Evolutionary conservation across 1,140 invertebrate species (phyloP), one percentile per base, ranked within the genome.

Genomic region (Drosophila melanica): DNA sequence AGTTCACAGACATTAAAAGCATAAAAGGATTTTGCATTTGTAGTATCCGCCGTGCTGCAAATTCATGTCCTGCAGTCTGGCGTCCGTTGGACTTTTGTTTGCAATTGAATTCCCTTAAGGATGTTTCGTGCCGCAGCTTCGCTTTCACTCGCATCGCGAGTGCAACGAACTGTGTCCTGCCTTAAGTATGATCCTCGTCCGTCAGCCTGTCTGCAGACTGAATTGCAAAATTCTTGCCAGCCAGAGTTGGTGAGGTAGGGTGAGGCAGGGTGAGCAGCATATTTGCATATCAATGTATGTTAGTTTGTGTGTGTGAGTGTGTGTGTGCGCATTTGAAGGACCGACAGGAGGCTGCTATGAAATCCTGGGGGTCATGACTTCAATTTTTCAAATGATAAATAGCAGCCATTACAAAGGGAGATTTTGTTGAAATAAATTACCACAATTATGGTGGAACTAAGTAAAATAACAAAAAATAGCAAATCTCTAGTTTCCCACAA

Each of bases 301-400:
- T 7, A 2, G n/a, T 5, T 4, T 14, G n/a, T 41, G n/a, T 75
- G 58, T 41, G n/a, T 41, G n/a, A n/a, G 5, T 39, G 10, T n/a
- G 12, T 4, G 11, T n/a, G 12, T 39, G 12, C 75, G 57, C 82
- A 87, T 81, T 79, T 72, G 42, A 75, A 78, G 86, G 51, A 64
- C 12, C 37, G 35, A 4, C 41, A 55, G 48, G 30, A 55, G 16
- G 16, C 30, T 14, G 18, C 44, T 41, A 53, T 53, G 59, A 48
- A 78, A 70, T 81, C 53, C 66, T 67, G 54, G 81, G 84, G 84
- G 79, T 89, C 82, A 89, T 77, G 82, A 82, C 82, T 79, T 76
- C 67, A 63, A 70, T 69, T 73, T 62, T 62, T 30, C n/a, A 42
- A 55, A 62, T 63, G 57, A 69, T 66, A 74, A 74, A 69, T 58